A percentile compares a stretch with the other conserved stretches of the same genome.
Conservation (phyloP, 2,113 vertebrate species). For the Fulmarus glacialis region DNA sequence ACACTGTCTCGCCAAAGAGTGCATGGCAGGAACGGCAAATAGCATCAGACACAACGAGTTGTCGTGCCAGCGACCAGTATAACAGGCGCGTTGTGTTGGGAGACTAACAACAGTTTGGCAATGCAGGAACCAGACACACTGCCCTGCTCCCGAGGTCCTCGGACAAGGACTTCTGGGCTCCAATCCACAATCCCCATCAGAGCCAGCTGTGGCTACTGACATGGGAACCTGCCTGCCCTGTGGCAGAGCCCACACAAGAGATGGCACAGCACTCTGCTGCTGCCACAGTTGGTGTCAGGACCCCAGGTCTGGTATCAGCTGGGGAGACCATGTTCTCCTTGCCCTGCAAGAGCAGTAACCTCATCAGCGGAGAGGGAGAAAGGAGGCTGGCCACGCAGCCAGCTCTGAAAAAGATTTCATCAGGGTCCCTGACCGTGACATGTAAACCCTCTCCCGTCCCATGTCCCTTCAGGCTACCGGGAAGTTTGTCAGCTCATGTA, state of each 20-base stretch:
- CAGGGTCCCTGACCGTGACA: not conserved
- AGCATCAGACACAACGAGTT: not conserved
- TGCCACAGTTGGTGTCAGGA: not conserved
- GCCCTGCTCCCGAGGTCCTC: not conserved
- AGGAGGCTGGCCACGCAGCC: not conserved
- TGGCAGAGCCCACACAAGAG: not conserved
- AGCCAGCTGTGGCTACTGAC: not conserved
- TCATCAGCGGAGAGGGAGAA: not conserved
- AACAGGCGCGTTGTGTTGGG: accelerated
- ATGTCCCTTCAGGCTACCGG: not conserved
- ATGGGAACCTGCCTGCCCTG: not conserved
- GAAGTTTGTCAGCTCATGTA: not conserved
- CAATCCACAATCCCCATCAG: accelerated
- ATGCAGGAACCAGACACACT: not conserved
- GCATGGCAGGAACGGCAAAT: not conserved
- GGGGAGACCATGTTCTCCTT: not conserved
- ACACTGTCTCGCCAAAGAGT: not conserved
- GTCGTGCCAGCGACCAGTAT: not conserved
- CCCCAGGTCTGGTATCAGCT: not conserved
- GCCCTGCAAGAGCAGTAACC: not conserved
- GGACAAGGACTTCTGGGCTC: not conserved
- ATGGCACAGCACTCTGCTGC: not conserved
- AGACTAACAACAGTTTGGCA: not conserved
- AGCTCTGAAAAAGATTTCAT: not conserved
- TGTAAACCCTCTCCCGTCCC: not conserved